These are phyloP conservation scores for Etheostoma perlongum DNA, from an alignment of 2,797 vertebrate species.

Conservation along the genomic window DNA sequence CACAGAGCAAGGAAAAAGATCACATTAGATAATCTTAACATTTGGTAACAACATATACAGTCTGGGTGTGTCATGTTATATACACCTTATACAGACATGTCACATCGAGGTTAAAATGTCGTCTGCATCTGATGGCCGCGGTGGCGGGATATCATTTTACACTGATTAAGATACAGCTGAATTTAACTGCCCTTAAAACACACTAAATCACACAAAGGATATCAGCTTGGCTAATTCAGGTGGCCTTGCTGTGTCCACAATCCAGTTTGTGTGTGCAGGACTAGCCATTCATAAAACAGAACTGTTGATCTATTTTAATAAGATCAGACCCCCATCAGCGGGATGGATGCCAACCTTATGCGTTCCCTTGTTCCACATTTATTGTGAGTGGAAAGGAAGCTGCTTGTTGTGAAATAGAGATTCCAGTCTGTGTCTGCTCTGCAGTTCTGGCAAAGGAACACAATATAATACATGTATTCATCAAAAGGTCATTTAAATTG, in stretches of 20 bases:
- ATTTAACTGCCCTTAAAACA: neutral
- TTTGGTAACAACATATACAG: neutral
- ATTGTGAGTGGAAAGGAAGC: conserved; percentile 18
- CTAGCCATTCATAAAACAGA: conserved; percentile 42
- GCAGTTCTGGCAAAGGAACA: conserved; percentile 26
- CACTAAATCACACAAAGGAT: conserved; percentile 4
- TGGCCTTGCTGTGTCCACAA: neutral
- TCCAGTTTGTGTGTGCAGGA: conserved; percentile 17
- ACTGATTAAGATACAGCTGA: neutral
- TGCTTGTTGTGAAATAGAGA: conserved; percentile 15
- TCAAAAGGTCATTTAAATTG: conserved; percentile 25
- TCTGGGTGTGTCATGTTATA: no score
- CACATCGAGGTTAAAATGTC: conserved; percentile 3
- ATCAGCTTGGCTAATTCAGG: neutral
- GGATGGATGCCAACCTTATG: conserved; percentile 36
- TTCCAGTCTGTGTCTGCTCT: conserved; percentile 16
- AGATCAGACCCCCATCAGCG: conserved; percentile 39
- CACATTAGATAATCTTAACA: neutral
- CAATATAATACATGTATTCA: conserved; percentile 23
- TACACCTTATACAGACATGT: neutral
- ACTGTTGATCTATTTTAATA: conserved; percentile 60
- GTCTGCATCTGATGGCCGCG: neutral
- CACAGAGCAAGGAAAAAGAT: neutral
- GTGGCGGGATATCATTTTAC: neutral
- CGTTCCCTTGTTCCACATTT: conserved; percentile 40